These are phyloP conservation scores for Myotis davidii DNA, from an alignment of 2,113 vertebrate species.

Conservation along the genomic window DNA sequence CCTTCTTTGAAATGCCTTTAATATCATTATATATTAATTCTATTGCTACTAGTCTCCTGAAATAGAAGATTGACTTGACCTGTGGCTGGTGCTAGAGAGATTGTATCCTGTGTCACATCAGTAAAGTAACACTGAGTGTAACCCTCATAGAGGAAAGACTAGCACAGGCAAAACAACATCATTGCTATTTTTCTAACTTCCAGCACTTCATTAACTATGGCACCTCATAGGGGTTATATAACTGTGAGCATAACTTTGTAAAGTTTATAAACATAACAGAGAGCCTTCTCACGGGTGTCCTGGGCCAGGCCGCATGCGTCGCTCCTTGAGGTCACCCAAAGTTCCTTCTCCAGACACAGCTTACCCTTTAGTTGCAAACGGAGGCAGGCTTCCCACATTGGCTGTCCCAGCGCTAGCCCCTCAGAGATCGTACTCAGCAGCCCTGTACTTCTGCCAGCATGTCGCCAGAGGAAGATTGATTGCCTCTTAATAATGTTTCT, in stretches of 20 bases:
- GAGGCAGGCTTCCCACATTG: constrained; percentile 43
- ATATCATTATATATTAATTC: constrained; percentile 80
- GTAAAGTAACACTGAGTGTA: constrained; percentile 82
- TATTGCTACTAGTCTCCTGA: constrained; percentile 81
- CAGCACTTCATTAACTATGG: constrained; percentile 85
- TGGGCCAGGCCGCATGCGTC: constrained; percentile 65
- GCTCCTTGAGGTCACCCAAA: constrained; percentile 82
- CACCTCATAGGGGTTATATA: constrained; percentile 83
- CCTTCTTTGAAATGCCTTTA: constrained; percentile 79
- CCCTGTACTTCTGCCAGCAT: constrained; percentile 45
- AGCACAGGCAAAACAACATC: constrained; percentile 82
- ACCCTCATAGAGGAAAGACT: constrained; percentile 81
- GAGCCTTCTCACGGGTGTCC: constrained; percentile 84
- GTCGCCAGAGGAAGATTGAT: constrained; percentile 69
- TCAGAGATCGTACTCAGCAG: background rate
- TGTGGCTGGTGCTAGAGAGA: constrained; percentile 77
- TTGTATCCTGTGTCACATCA: constrained; percentile 77
- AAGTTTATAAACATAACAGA: constrained; percentile 85
- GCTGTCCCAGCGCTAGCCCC: constrained; percentile 56
- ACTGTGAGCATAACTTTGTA: constrained; percentile 82
- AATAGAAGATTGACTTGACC: constrained; percentile 81
- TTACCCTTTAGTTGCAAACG: constrained; percentile 37
- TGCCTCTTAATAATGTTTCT: constrained; percentile 73
- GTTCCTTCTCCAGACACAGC: constrained; percentile 76
- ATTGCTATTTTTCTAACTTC: constrained; percentile 83